phyloP scores from a whole-genome alignment of 2,888 invertebrate genomes.

The Drosophila paranaensis region DNA sequence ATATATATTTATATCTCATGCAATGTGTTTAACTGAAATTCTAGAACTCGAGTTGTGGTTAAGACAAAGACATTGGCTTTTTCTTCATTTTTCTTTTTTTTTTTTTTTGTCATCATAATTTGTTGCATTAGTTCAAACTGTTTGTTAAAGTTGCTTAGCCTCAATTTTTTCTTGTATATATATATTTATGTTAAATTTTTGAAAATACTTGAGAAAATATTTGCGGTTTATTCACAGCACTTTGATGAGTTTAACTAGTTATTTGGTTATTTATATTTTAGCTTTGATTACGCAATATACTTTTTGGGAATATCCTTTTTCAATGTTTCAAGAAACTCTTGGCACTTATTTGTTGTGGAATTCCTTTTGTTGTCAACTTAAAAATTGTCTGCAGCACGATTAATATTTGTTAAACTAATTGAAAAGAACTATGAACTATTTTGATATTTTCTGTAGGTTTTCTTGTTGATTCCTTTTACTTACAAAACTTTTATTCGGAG shows the following conservation, averaged over 20 bases:
- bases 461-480: slow-evolving; percentile 71
- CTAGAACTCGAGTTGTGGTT: slow-evolving; percentile 68
- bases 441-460: slow-evolving; percentile 26
- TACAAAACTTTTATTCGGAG: slow-evolving; percentile 85
- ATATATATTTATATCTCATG: slow-evolving; percentile 29
- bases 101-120: slow-evolving; percentile 20
- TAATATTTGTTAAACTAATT: slow-evolving; percentile 15
- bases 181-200: slow-evolving; percentile 28
- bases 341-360: slow-evolving; percentile 13
- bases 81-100: slow-evolving; percentile 11
- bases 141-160: slow-evolving; percentile 62
- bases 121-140: slow-evolving; percentile 28
- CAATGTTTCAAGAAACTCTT: slow-evolving; percentile 5
- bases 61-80: slow-evolving; percentile 60
- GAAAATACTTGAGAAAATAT: slow-evolving; percentile 52
- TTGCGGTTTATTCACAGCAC: slow-evolving; percentile 59
- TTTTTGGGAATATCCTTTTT: slow-evolving; percentile 30
- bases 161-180: slow-evolving; percentile 55
- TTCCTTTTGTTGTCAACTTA: background rate
- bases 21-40: slow-evolving; percentile 57
- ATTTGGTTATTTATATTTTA: slow-evolving; percentile 14
- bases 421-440: slow-evolving; percentile 9
- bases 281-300: slow-evolving; percentile 53
- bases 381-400: slow-evolving; percentile 5
- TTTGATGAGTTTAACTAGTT: slow-evolving; percentile 32